Evolutionary conservation across 2,797 vertebrate species (phyloP).

Genomic region (Pitangus sulphuratus): DNA sequence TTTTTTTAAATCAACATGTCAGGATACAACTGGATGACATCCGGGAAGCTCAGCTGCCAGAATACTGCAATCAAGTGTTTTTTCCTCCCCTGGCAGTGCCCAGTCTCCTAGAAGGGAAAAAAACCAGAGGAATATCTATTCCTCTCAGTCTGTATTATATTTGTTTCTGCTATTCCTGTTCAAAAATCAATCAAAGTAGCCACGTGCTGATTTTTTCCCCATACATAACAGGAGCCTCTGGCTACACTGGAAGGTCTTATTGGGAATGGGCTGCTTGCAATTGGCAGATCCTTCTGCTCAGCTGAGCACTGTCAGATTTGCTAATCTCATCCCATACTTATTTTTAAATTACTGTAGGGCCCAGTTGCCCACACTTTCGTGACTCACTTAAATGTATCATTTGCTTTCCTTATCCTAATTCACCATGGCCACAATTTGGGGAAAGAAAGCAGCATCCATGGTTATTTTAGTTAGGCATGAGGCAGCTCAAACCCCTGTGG

Average conservation of each 20-base stretch:
- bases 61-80: not conserved
- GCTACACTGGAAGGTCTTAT: not conserved
- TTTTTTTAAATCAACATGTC: not conserved
- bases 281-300: conserved; percentile 35
- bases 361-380: conserved; percentile 52
- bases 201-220: not conserved
- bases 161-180: not conserved
- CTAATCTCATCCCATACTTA: conserved; percentile 51
- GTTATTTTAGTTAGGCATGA: not conserved
- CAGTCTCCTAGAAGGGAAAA: not conserved
- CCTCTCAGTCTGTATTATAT: not conserved
- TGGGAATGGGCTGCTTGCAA: conserved; percentile 3
- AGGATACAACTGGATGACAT: not conserved
- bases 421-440: not conserved
- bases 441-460: not conserved
- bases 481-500: not conserved
- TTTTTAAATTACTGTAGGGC: conserved; percentile 62
- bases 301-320: conserved; percentile 45
- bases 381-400: conserved; percentile 42
- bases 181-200: conserved; percentile 32
- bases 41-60: not conserved
- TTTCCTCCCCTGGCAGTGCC: not conserved
- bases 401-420: conserved; percentile 14
- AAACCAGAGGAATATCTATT: not conserved
- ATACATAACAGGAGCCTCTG: not conserved